A percentile compares a stretch with the other conserved stretches of the same genome.
Evolutionary conservation across 2,797 vertebrate genomes (phyloP).

Genomic region (Philypnodon macrostomus): DNA sequence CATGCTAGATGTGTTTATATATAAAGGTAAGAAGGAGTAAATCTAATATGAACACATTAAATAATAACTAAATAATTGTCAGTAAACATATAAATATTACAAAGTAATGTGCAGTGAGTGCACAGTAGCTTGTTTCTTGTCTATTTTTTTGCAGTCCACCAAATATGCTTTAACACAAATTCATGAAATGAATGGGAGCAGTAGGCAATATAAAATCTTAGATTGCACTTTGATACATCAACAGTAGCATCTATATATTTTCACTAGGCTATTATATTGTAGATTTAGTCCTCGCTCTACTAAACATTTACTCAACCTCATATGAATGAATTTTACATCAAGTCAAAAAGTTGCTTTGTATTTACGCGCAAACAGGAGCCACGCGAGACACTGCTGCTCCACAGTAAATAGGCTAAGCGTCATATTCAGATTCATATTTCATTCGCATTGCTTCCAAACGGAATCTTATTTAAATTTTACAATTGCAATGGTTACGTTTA

Average conservation of each 20-base stretch:
- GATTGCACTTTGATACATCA: too few relatives aligned
- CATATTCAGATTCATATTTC: background rate
- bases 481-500: background rate
- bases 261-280: background rate
- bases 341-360: conserved; percentile 25
- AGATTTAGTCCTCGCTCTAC: background rate
- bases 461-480: background rate
- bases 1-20: too few relatives aligned
- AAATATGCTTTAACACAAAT: too few relatives aligned
- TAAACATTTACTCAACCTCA: background rate
- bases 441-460: background rate
- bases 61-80: too few relatives aligned
- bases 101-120: too few relatives aligned
- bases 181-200: too few relatives aligned
- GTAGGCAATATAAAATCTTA: too few relatives aligned
- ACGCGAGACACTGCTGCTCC: background rate
- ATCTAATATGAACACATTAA: too few relatives aligned
- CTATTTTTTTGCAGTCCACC: too few relatives aligned
- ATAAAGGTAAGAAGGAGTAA: too few relatives aligned
- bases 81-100: too few relatives aligned
- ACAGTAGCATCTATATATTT: background rate
- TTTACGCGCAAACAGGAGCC: conserved; percentile 4
- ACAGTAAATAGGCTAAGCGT: conserved; percentile 5
- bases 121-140: too few relatives aligned
- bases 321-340: conserved; percentile 14